Base-by-base conservation (phyloP, 2,888 invertebrate genomes). In the Pollenia labialis region DNA sequence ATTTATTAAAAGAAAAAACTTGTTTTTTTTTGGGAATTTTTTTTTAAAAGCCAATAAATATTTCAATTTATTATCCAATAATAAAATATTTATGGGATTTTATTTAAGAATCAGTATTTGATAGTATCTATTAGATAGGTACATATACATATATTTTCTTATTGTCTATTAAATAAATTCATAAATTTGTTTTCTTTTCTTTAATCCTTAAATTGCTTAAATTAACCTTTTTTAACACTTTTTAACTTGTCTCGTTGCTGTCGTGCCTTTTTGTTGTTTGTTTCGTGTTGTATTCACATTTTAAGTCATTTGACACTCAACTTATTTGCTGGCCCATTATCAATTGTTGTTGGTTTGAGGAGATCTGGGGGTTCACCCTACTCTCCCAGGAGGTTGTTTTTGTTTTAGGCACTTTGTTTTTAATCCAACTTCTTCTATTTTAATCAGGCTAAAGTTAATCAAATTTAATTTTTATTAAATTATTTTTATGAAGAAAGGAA, bases 181-280 rank as follows among this genome's bases (percentile, higher is more conserved):
- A 6, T 32, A 56, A 56, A 56, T 23, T 56, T 56, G 56, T 56
- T 56, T 4, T 23, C 11, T 23, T 56, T 62, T 62, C 16, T 23
- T 23, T 42, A 54, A 54, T 18, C n/a, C 32, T 62, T 4, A 60
- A 40, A 42, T 9, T 10, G 12, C 8, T 60, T 0, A 62, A 62
- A 40, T 42, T 42, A 42, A 40, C 60, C n/a, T 42, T 40, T 32
- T 32, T 46, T 12, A 72, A 72, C 7, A 16, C 42, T 23, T 58
- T 72, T 23, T 14, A 14, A 8, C 14, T 23, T 72, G 72, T 58
- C 58, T 72, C 72, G 72, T 58, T 72, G 14, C 23, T 56, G 44
- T 23, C 23, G 10, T 44, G 16, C 32, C 40, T 40, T 60, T 60
- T 40, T 9, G n/a, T 9, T 12, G 10, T 60, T 60, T 32, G 52